These are phyloP conservation scores for Lagorchestes hirsutus DNA, from an alignment of 2,797 vertebrate species.

Conservation along the genomic window DNA sequence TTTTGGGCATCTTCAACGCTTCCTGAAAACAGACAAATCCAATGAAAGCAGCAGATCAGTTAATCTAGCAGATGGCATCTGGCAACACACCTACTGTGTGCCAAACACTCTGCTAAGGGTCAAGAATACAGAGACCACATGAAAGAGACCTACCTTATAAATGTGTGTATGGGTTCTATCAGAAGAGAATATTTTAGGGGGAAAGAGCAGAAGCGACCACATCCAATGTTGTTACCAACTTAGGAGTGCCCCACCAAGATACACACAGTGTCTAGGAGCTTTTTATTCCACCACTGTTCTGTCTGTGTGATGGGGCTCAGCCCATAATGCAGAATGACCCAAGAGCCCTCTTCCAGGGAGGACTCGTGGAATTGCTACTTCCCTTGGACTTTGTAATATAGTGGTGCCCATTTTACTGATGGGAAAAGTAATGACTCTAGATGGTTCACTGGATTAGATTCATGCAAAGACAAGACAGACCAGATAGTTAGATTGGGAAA, in stretches of 20 bases:
- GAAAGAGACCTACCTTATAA: no score
- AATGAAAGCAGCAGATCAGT: fast-evolving
- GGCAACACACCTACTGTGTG: background rate
- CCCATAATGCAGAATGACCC: background rate
- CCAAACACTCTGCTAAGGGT: background rate
- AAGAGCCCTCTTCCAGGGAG: background rate
- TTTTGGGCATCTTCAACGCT: conserved; percentile 93
- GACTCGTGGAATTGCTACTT: no score
- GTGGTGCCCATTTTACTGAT: background rate
- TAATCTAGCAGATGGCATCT: background rate
- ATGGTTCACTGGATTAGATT: no score
- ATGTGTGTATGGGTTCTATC: fast-evolving
- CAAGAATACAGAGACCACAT: background rate
- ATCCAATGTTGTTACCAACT: background rate
- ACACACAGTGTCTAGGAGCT: background rate
- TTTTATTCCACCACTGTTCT: no score
- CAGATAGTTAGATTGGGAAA: background rate
- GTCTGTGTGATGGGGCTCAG: no score
- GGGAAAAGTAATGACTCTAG: background rate
- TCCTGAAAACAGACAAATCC: conserved; percentile 83
- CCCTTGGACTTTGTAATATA: background rate
- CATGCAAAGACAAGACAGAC: background rate
- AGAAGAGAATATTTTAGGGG: background rate
- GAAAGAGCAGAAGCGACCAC: no score
- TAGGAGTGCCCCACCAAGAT: no score